These are phyloP conservation scores for Callospermophilus lateralis DNA, from an alignment of 2,113 vertebrate species.

Conservation along the genomic window DNA sequence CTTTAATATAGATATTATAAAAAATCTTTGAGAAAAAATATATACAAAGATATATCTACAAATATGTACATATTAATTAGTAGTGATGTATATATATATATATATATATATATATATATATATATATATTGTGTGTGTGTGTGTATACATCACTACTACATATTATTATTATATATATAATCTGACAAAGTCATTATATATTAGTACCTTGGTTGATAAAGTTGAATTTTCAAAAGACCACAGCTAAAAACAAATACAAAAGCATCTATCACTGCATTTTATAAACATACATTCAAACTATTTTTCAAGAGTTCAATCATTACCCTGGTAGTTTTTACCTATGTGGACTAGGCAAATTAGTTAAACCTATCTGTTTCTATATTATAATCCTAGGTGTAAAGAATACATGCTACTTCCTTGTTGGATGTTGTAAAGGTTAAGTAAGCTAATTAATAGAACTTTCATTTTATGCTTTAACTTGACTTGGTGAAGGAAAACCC, in stretches of 20 bases:
- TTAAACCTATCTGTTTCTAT: neutral
- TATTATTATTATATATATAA: neutral
- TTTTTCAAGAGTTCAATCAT: neutral
- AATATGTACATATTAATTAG: neutral
- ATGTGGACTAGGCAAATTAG: neutral
- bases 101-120: too few species aligned
- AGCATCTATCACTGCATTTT: neutral
- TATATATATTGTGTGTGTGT: too few species aligned
- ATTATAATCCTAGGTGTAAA: neutral
- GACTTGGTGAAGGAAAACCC: neutral
- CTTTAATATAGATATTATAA: neutral
- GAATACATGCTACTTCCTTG: neutral
- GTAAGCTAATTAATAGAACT: neutral
- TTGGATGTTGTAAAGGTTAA: slow-evolving; percentile 14
- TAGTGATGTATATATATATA: neutral
- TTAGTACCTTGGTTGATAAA: neutral
- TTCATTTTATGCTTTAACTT: neutral
- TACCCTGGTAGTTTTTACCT: neutral
- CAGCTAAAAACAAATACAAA: neutral
- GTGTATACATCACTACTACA: too few species aligned
- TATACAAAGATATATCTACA: neutral
- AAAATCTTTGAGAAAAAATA: neutral
- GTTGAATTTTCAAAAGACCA: neutral
- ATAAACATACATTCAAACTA: neutral
- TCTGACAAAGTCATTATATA: neutral